phyloP scores from a whole-genome alignment of 1,140 invertebrate species.

The Leptoteleia sp. region DNA sequence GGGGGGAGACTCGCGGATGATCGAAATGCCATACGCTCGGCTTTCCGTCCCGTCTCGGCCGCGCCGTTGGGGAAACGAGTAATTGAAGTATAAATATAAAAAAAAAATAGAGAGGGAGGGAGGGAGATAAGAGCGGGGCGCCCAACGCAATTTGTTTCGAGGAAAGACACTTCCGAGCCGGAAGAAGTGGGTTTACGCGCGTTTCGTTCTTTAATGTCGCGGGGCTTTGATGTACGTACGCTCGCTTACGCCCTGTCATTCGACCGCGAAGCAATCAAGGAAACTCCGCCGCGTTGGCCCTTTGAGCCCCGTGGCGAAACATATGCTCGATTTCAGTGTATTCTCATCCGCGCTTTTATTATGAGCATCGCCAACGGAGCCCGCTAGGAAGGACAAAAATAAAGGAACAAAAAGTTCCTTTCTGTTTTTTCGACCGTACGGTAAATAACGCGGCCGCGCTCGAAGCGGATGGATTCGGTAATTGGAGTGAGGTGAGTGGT shows the following conservation, averaged over 20 bases:
- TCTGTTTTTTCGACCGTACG: no score
- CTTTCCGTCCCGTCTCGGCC: constrained; percentile 13
- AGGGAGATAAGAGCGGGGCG: constrained; percentile 22
- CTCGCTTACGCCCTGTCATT: constrained; percentile 54
- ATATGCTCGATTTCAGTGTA: constrained; percentile 52
- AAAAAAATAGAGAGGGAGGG: no score
- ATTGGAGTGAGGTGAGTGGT: no score
- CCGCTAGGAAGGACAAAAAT: background rate
- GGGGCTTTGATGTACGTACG: constrained; percentile 47
- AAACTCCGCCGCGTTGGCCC: constrained; percentile 31
- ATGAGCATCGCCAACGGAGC: no score
- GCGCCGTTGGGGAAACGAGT: constrained; percentile 9
- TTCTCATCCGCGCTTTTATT: constrained; percentile 38
- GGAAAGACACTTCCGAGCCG: constrained; percentile 54
- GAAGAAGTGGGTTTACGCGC: constrained; percentile 50
- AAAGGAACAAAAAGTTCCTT: background rate
- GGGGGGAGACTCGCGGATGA: no score
- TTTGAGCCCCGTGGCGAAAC: constrained; percentile 43
- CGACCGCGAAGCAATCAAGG: constrained; percentile 49
- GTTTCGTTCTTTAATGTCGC: constrained; percentile 36
- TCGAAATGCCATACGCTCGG: constrained; percentile 16
- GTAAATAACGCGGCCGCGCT: no score
- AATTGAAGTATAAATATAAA: constrained; percentile 44
- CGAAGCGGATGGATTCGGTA: no score
- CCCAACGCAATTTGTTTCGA: constrained; percentile 35